A percentile compares a stretch with the other conserved stretches of the same genome.
These are phyloP conservation scores for Rosalia funebris DNA, from an alignment of 2,888 invertebrate species.

Conservation along the genomic window DNA sequence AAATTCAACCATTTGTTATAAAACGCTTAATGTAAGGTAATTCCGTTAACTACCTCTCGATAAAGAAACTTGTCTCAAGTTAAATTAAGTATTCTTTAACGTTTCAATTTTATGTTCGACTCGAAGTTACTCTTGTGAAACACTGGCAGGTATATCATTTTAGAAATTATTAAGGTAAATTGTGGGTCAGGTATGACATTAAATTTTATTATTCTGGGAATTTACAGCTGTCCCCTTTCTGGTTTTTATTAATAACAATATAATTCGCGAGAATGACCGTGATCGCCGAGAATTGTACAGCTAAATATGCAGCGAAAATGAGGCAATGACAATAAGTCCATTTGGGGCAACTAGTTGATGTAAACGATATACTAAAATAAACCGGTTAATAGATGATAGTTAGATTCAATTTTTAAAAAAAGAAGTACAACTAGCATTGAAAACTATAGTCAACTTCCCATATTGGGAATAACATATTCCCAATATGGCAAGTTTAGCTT, in stretches of 20 bases:
- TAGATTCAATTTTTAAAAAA: no score
- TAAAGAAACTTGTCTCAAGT: conserved; percentile 3
- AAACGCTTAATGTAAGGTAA: conserved; percentile 2
- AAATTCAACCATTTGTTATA: not conserved
- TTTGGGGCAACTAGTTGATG: no score
- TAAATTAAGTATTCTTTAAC: conserved; percentile 8
- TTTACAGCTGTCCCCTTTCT: conserved; percentile 1
- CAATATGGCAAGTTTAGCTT: no score
- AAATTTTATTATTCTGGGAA: conserved; percentile 21
- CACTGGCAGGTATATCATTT: conserved; percentile 8
- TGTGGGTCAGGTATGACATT: conserved; percentile 28
- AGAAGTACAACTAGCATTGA: no score
- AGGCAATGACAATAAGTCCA: not conserved
- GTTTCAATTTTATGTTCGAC: conserved; percentile 20
- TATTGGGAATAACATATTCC: no score
- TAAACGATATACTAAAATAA: no score
- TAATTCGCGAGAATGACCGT: not conserved
- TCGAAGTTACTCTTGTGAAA: conserved; percentile 20
- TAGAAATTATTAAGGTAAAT: conserved; percentile 22
- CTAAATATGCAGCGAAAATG: not conserved
- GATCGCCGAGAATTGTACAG: not conserved
- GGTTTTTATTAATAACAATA: conserved; percentile 10
- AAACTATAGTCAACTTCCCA: no score
- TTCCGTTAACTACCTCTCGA: conserved; percentile 2
- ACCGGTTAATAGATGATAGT: no score